phyloP scores from a whole-genome alignment of 2,113 vertebrate genomes.

The Plecotus auritus region DNA sequence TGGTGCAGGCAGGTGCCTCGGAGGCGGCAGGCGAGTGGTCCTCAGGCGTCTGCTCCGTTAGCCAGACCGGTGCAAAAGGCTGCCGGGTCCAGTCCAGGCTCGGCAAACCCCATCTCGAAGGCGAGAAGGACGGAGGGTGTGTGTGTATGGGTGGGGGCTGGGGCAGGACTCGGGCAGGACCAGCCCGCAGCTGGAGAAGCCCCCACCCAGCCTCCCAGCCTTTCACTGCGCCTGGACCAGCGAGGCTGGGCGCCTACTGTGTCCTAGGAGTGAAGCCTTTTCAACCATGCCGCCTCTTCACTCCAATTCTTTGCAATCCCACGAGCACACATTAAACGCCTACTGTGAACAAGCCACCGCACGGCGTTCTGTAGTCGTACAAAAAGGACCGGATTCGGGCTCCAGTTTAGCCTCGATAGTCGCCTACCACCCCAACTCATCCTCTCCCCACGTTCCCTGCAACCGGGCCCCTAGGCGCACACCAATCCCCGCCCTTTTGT shows the following conservation, averaged over 20 bases:
- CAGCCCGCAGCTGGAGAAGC: neutral
- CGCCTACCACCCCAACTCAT: neutral
- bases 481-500: conserved; percentile 58
- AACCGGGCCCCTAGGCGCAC: neutral
- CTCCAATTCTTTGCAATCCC: neutral
- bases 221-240: neutral
- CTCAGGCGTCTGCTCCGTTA: neutral
- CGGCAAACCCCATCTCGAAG: neutral
- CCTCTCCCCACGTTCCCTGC: neutral
- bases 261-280: neutral
- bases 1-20: conserved; percentile 54
- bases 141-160: neutral
- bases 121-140: neutral
- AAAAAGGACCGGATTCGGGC: neutral
- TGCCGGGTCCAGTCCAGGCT: neutral
- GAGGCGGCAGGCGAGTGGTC: neutral
- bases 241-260: neutral
- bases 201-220: neutral
- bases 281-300: neutral
- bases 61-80: neutral
- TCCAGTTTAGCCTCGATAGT: neutral
- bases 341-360: neutral
- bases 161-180: neutral
- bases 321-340: neutral
- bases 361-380: neutral